Evolutionary conservation across 2,113 vertebrate species (phyloP), one percentile per base, ranked within the genome.

Genomic region (Tenebrosternarchus preto): DNA sequence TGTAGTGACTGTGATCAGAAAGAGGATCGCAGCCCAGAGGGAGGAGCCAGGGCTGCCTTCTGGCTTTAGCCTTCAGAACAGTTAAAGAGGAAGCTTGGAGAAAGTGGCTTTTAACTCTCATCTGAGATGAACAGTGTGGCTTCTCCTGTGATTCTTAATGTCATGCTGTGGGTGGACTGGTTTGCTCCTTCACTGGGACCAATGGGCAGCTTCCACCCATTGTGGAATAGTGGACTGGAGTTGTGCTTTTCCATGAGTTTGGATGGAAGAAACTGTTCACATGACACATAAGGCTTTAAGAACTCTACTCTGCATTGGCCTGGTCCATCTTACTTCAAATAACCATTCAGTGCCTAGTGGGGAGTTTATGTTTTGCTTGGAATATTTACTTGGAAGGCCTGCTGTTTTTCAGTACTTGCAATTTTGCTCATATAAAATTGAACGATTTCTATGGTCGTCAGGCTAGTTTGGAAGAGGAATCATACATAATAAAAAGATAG

Each of bases 211-310:
- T n/a, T 27, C 64, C 64, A 67, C 64, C 31, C 31, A 39, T n/a
- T n/a, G n/a, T n/a, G n/a, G 33, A 39, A 33, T 33, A 68, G 68
- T 29, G 67, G 76, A 46, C 61, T 25, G 17, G 33, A 71, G 46
- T 29, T 33, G 24, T 27, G 78, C 68, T 87, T 89, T 90, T 89
- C 87, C 89, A 88, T 86, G 87, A 85, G 57, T 81, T 84, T 36
- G 60, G 33, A 39, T 80, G 46, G n/a, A 75, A 60, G 33, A 68
- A 33, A 56, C 27, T 27, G 69, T 79, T 72, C 77, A 78, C 77
- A 79, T 72, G 77, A 79, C 67, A 71, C 67, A 59, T 46, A 17
- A 9, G 59, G 36, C 24, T 68, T 68, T 64, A 9, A 69, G 33
- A 55, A 69, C 31, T 46, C 31, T 69, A 17, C 12, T 60, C 24